These are phyloP conservation scores for Mycalesis mineus DNA, from an alignment of 2,888 invertebrate genomes.

Conservation along the genomic window DNA sequence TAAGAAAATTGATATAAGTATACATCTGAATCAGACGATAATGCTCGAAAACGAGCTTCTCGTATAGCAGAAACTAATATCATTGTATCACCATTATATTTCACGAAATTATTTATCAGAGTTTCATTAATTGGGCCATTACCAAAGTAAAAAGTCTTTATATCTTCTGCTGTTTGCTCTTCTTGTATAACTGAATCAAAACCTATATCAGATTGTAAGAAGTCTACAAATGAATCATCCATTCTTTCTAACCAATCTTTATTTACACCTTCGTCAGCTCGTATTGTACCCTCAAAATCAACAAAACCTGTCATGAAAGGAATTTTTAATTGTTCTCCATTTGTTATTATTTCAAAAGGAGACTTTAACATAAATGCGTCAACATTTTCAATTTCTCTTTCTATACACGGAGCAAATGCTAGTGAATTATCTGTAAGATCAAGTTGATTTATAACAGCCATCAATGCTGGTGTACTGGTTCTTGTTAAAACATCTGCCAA, in stretches of 20 bases:
- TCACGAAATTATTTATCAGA: slow-evolving; percentile 42
- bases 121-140: slow-evolving; percentile 36
- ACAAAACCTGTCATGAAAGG: slow-evolving; percentile 64
- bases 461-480: slow-evolving; percentile 53
- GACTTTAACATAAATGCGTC: slow-evolving; percentile 52
- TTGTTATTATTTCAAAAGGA: slow-evolving; percentile 47
- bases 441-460: slow-evolving; percentile 60
- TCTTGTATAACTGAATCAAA: slow-evolving; percentile 45
- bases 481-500: slow-evolving; percentile 53
- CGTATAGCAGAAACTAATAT: slow-evolving; percentile 57
- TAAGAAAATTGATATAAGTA: slow-evolving; percentile 69
- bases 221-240: slow-evolving; percentile 51
- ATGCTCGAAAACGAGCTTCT: slow-evolving; percentile 49
- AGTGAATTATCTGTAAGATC: slow-evolving; percentile 60
- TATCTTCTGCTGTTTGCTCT: slow-evolving; percentile 36
- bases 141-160: slow-evolving; percentile 52
- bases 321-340: slow-evolving; percentile 48
- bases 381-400: slow-evolving; percentile 42
- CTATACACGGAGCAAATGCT: slow-evolving; percentile 67
- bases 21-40: slow-evolving; percentile 35
- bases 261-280: slow-evolving; percentile 48
- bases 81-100: slow-evolving; percentile 65
- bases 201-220: slow-evolving; percentile 57
- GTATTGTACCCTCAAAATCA: slow-evolving; percentile 63
- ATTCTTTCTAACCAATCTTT: slow-evolving; percentile 57